Base-by-base conservation (phyloP, 2,888 invertebrate species). In the Pachliopta kotzebuea region DNA sequence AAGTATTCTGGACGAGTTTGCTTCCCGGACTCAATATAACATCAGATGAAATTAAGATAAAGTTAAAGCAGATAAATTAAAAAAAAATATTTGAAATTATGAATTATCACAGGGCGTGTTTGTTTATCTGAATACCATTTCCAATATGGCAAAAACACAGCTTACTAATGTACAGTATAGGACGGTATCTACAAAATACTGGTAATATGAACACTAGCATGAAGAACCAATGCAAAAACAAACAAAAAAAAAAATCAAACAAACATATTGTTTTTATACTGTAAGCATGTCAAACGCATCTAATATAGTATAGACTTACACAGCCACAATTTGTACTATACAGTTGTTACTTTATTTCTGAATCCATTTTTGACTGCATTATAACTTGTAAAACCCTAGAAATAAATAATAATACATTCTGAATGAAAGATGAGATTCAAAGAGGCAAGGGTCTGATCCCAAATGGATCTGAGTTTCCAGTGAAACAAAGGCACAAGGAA, bases 341-440 rank as follows among this genome's bases (percentile, higher is more conserved):
- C 91, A 70, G 85, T 86, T 68, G 91, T 91, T 62, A 91, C 90
- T 88, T 88, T 90, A 86, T 85, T 90, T 74, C 86, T 79, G 71
- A 79, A 83, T 83, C 90, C 91, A 67, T 91, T 90, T 88, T 88
- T 90, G 81, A 90, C 90, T 84, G 86, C 88, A 66, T 90, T 90
- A 90, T 90, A 90, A 86, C 91, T 91, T 88, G 90, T 91, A 85
- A 90, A 91, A 18, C 90, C 91, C 90, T 90, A 90, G 78, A 91
- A 91, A 89, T 83, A 86, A 84, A 87, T 70, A 77, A 76, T 69
- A 67, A 60, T 53, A n/a, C 23, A 59, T 57, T 55, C n/a, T 17
- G 4, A 49, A 45, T 45, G 4, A 14, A 37, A 37, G 45, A 45
- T n/a, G 18, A n/a, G 18, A 45, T n/a, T n/a, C 45, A n/a, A 18